These are phyloP conservation scores for Semicossyphus pulcher DNA, from an alignment of 2,113 vertebrate genomes.

Conservation along the genomic window DNA sequence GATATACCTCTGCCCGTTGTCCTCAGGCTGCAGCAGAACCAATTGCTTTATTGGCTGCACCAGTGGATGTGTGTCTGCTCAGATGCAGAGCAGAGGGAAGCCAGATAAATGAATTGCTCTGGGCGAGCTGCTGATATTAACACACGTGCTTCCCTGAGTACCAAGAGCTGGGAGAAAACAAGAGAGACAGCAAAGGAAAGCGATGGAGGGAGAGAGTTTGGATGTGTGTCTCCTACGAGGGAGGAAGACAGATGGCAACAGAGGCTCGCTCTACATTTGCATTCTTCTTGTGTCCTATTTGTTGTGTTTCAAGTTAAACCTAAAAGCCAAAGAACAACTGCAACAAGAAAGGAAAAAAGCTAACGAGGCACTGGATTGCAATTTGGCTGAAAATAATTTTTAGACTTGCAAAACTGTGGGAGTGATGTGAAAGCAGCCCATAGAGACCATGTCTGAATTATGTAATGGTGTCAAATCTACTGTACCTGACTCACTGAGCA, in stretches of 20 bases:
- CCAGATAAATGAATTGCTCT: slow-evolving; percentile 56
- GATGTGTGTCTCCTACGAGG: neutral
- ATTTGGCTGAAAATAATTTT: too few species aligned
- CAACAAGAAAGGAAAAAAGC: too few species aligned
- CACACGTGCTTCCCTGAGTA: slow-evolving; percentile 4
- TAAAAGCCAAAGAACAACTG: too few species aligned
- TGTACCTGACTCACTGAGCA: too few species aligned
- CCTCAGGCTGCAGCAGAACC: slow-evolving; percentile 68
- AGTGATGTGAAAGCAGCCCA: too few species aligned
- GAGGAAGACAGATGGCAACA: neutral
- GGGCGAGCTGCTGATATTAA: slow-evolving; percentile 21
- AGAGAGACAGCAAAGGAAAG: neutral
- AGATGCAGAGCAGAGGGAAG: slow-evolving; percentile 38
- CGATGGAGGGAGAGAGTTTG: neutral
- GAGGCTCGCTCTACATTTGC: too few species aligned
- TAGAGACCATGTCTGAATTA: too few species aligned
- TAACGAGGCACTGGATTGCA: too few species aligned
- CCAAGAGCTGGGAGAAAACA: neutral
- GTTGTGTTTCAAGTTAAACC: too few species aligned
- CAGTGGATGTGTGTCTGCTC: slow-evolving; percentile 53
- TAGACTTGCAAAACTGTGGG: too few species aligned
- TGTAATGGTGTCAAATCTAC: too few species aligned
- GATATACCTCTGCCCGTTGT: slow-evolving; percentile 64
- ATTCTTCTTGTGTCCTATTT: too few species aligned
- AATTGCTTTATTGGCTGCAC: slow-evolving; percentile 66